A percentile compares a stretch with the other conserved stretches of the same genome.
These are phyloP conservation scores for Nylanderia fulva DNA, from an alignment of 1,140 invertebrate genomes.

Conservation along the genomic window DNA sequence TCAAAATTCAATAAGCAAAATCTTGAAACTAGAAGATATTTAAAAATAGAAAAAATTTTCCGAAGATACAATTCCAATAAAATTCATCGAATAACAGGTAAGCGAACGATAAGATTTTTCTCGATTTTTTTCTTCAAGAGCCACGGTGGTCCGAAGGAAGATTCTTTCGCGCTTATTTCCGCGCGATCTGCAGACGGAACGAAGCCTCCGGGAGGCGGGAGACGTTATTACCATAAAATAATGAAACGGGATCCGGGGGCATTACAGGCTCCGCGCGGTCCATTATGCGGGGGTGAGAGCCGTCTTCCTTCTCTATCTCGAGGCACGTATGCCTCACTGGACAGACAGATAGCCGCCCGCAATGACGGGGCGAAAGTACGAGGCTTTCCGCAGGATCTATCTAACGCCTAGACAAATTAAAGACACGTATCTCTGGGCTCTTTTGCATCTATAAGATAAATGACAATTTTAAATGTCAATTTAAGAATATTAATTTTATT, in stretches of 20 bases:
- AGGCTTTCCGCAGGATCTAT: conserved; percentile 31
- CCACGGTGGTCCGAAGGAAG: conserved; percentile 43
- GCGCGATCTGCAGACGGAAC: conserved; percentile 53
- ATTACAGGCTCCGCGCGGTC: conserved; percentile 66
- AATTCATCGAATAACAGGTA: conserved; percentile 1
- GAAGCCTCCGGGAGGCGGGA: conserved; percentile 56
- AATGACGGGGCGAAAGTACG: conserved; percentile 73
- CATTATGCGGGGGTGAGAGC: conserved; percentile 70
- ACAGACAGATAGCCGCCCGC: conserved; percentile 73
- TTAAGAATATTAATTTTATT: too few relatives aligned
- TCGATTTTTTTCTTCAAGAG: conserved; percentile 18
- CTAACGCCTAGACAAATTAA: conserved; percentile 35
- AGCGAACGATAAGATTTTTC: conserved; percentile 14
- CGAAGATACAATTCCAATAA: not conserved
- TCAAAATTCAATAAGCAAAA: not conserved
- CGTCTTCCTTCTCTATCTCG: conserved; percentile 65
- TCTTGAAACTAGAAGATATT: not conserved
- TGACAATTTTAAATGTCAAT: too few relatives aligned
- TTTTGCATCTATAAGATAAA: conserved; percentile 22
- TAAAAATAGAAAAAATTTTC: not conserved
- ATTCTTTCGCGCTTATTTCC: conserved; percentile 59
- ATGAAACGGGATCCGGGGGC: conserved; percentile 78
- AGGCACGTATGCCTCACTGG: conserved; percentile 73
- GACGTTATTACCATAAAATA: conserved; percentile 81
- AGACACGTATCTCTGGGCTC: not conserved